phyloP scores from a whole-genome alignment of 2,888 invertebrate genomes.

The Malthinus flaveolus region DNA sequence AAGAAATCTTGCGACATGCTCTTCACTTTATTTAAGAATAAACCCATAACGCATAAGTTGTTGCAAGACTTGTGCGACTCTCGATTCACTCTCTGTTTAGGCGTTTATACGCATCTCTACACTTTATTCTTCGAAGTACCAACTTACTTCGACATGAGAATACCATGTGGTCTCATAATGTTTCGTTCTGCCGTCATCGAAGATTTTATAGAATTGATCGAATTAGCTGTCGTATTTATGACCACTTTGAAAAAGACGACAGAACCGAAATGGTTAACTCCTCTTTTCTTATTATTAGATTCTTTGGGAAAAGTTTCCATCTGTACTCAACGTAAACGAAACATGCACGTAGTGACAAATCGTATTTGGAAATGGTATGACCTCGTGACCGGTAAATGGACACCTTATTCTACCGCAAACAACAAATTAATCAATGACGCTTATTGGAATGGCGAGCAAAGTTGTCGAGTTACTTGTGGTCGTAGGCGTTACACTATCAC shows the following conservation, averaged over 20 bases:
- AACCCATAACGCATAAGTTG: constrained; percentile 7
- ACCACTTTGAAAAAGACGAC: constrained; percentile 38
- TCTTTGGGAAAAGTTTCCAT: constrained; percentile 75
- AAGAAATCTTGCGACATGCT: constrained; percentile 10
- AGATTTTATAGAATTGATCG: constrained; percentile 52
- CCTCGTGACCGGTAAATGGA: constrained; percentile 79
- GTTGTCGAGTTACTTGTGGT: constrained; percentile 71
- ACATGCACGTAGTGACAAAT: constrained; percentile 65
- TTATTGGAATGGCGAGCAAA: constrained; percentile 71
- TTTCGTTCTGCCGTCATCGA: constrained; percentile 46
- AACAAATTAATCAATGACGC: constrained; percentile 79
- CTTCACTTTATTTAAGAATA: constrained; percentile 2
- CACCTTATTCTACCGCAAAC: constrained; percentile 69
- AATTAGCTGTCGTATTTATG: constrained; percentile 42
- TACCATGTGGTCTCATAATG: constrained; percentile 66
- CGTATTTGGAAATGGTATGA: constrained; percentile 83
- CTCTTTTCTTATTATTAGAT: constrained; percentile 73
- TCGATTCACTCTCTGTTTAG: constrained; percentile 62
- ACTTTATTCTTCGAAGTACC: constrained; percentile 69
- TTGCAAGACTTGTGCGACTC: constrained; percentile 35
- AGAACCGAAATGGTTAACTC: constrained; percentile 77
- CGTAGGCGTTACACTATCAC: constrained; percentile 76
- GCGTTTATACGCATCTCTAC: constrained; percentile 71
- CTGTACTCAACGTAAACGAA: constrained; percentile 66
- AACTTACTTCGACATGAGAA: constrained; percentile 63